These are phyloP conservation scores for Cryptus viduatorius DNA, from an alignment of 2,888 invertebrate species.

Conservation along the genomic window DNA sequence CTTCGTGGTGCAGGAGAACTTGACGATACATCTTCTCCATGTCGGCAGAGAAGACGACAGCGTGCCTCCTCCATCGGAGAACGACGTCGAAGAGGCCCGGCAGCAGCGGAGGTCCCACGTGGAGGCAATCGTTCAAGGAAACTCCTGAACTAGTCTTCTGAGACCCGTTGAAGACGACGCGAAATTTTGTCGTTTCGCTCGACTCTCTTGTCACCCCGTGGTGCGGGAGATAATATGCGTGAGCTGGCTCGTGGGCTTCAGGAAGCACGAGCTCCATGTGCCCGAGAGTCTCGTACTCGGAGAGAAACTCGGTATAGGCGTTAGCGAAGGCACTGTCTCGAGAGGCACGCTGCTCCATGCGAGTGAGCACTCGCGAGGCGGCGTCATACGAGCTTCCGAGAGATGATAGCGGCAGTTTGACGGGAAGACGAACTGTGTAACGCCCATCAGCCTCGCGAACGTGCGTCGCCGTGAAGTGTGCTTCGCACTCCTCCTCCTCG, in stretches of 20 bases:
- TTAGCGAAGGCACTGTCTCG: not conserved
- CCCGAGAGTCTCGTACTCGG: slow-evolving; percentile 13
- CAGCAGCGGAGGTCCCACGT: slow-evolving; percentile 78
- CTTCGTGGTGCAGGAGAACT: slow-evolving; percentile 19
- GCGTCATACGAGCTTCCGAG: not conserved
- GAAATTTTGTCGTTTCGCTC: slow-evolving; percentile 77
- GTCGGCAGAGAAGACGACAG: slow-evolving; percentile 9
- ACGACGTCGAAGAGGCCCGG: slow-evolving; percentile 60
- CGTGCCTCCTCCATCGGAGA: slow-evolving; percentile 2
- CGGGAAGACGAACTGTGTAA: not conserved
- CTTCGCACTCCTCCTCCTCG: slow-evolving; percentile 23
- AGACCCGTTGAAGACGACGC: slow-evolving; percentile 79
- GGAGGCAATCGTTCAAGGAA: slow-evolving; percentile 72
- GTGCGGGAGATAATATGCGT: slow-evolving; percentile 55
- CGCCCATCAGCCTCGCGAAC: not conserved
- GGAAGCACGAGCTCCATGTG: slow-evolving; percentile 15
- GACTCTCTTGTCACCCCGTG: slow-evolving; percentile 77
- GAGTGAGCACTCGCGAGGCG: slow-evolving; percentile 18
- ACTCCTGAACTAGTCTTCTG: slow-evolving; percentile 70
- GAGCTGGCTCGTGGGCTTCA: not conserved
- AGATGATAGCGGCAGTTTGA: not conserved
- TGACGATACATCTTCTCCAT: slow-evolving; percentile 40
- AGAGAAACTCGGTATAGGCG: slow-evolving; percentile 28
- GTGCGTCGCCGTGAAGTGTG: slow-evolving; percentile 2
- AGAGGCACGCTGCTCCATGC: not conserved